A percentile compares a stretch with the other conserved stretches of the same genome.
phyloP scores from a whole-genome alignment of 2,113 vertebrate genomes.

The Amphiprion ocellaris region DNA sequence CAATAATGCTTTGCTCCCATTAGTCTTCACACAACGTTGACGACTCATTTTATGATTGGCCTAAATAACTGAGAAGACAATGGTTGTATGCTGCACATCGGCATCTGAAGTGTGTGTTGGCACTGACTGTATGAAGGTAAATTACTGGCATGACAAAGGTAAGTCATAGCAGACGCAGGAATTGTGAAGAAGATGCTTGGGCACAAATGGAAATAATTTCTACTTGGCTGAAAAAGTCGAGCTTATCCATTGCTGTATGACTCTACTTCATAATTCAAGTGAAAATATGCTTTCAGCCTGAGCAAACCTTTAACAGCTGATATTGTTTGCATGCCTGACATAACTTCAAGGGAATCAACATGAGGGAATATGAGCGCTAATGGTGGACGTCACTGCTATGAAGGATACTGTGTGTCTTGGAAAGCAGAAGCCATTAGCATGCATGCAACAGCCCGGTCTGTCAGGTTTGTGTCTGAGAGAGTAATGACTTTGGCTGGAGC shows the following conservation, averaged over 20 bases:
- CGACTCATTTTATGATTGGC: background rate
- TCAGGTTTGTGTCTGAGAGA: conserved; percentile 76
- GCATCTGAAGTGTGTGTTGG: background rate
- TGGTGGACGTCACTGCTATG: conserved; percentile 63
- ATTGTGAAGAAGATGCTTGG: background rate
- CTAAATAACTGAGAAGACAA: background rate
- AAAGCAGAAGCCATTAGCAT: conserved; percentile 69
- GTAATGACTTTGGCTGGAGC: conserved; percentile 72
- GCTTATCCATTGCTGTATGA: conserved; percentile 1
- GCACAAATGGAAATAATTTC: conserved; percentile 9
- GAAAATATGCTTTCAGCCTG: conserved; percentile 31
- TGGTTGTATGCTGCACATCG: background rate
- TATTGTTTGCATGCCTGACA: conserved; percentile 36
- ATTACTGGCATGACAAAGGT: background rate
- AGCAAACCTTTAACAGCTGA: conserved; percentile 46
- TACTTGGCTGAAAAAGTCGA: conserved; percentile 14
- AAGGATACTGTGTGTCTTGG: conserved; percentile 80
- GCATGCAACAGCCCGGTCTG: conserved; percentile 65
- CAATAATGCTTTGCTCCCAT: background rate
- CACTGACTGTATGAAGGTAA: background rate
- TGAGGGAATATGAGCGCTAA: conserved; percentile 65
- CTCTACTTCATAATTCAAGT: conserved; percentile 37
- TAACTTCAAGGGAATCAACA: conserved; percentile 56
- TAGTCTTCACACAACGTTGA: background rate
- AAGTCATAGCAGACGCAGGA: background rate